phyloP scores from a whole-genome alignment of 2,888 invertebrate genomes.

The Gari tellinella region DNA sequence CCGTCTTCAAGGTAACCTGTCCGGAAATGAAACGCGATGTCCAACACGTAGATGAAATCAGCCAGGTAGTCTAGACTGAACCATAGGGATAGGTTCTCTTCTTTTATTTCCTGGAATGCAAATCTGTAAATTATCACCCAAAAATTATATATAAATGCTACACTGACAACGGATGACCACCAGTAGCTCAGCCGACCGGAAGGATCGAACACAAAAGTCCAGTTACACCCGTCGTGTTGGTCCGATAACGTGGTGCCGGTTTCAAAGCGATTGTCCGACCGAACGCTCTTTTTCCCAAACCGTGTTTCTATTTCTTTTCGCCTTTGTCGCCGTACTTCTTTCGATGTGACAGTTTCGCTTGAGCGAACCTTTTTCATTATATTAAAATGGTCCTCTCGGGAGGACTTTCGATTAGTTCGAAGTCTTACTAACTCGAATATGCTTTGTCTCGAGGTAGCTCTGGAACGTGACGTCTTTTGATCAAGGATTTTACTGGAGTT shows the following conservation, averaged over 20 bases:
- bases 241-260: constrained; percentile 86
- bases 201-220: constrained; percentile 98
- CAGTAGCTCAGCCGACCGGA: constrained; percentile 91
- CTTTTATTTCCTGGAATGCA: constrained; percentile 97
- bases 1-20: constrained; percentile 99
- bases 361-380: constrained; percentile 88
- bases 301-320: constrained; percentile 84
- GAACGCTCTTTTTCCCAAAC: constrained; percentile 81
- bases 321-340: constrained; percentile 85
- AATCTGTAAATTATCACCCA: constrained; percentile 96
- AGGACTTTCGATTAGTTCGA: constrained; percentile 89
- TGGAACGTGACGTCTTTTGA: constrained; percentile 82
- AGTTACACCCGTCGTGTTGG: constrained; percentile 87
- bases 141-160: constrained; percentile 84
- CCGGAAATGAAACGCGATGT: constrained; percentile 98
- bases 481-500: constrained; percentile 82
- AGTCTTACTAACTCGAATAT: constrained; percentile 91
- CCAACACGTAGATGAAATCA: constrained; percentile 97
- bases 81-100: constrained; percentile 95
- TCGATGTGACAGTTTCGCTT: constrained; percentile 87
- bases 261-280: constrained; percentile 73
- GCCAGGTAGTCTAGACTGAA: constrained; percentile 98
- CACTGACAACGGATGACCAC: constrained; percentile 84
- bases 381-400: constrained; percentile 86
- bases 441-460: constrained; percentile 87